These are phyloP conservation scores for Oscheius sp. DNA, from an alignment of 2,888 invertebrate genomes.

Conservation along the genomic window DNA sequence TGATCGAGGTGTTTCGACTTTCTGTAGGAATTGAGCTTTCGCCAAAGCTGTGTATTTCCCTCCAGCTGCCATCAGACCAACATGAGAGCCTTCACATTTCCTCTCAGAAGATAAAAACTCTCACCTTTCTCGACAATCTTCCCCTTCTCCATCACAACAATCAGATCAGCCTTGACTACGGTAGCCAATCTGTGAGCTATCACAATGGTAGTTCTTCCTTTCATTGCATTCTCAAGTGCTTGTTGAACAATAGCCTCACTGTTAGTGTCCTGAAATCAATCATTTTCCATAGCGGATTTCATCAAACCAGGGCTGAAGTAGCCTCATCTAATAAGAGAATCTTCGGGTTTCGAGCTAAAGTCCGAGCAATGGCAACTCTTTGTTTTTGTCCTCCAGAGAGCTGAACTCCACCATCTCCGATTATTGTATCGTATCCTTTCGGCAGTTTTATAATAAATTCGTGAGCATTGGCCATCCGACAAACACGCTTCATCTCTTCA, in stretches of 20 bases:
- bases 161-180: constrained; percentile 46
- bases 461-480: constrained; percentile 54
- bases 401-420: constrained; percentile 75
- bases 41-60: constrained; percentile 47
- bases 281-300: too few relatives aligned
- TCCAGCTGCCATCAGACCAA: constrained; percentile 45
- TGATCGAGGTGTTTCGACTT: not conserved
- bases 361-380: constrained; percentile 51
- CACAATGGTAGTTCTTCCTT: constrained; percentile 55
- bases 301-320: constrained; percentile 15
- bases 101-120: too few relatives aligned
- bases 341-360: constrained; percentile 43
- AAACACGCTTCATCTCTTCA: constrained; percentile 41
- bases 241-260: constrained; percentile 55
- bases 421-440: constrained; percentile 47
- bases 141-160: constrained; percentile 48
- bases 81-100: too few relatives aligned
- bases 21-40: constrained; percentile 44
- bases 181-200: constrained; percentile 46
- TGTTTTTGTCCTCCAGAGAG: constrained; percentile 53
- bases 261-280: too few relatives aligned
- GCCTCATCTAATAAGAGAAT: constrained; percentile 26
- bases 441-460: constrained; percentile 51
- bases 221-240: constrained; percentile 52
- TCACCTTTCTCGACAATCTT: constrained; percentile 52